Evolutionary conservation across 2,113 vertebrate genomes (phyloP).

Genomic region (Cyprinodon tularosa): DNA sequence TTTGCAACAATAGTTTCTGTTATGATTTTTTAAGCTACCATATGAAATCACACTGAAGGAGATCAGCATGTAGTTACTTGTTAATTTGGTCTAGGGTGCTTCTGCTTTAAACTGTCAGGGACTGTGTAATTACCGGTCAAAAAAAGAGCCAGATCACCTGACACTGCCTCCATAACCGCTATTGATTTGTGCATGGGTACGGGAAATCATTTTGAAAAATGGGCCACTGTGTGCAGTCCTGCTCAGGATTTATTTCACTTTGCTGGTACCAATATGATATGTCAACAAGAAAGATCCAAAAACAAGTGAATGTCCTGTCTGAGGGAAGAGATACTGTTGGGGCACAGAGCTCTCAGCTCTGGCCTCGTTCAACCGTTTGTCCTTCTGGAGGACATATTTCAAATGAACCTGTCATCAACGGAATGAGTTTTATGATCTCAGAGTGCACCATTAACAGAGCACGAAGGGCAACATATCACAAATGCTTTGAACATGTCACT

Average conservation of each 20-base stretch:
- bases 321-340: slow-evolving; percentile 14
- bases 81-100: neutral
- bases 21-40: neutral
- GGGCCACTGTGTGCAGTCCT: slow-evolving; percentile 31
- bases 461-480: slow-evolving; percentile 56
- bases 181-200: slow-evolving; percentile 38
- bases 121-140: slow-evolving; percentile 1
- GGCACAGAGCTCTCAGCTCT: slow-evolving; percentile 21
- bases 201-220: slow-evolving; percentile 36
- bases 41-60: neutral
- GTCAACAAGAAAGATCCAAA: slow-evolving; percentile 24
- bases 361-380: slow-evolving; percentile 45
- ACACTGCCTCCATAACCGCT: slow-evolving; percentile 28
- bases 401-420: slow-evolving; percentile 71
- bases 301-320: slow-evolving; percentile 17
- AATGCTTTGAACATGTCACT: slow-evolving; percentile 44
- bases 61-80: neutral
- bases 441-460: slow-evolving; percentile 66
- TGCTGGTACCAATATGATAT: slow-evolving; percentile 30
- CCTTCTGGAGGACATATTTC: slow-evolving; percentile 67
- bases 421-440: slow-evolving; percentile 67
- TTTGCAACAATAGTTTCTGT: neutral
- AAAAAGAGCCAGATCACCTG: slow-evolving; percentile 25
- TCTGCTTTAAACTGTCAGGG: neutral
- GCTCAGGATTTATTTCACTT: slow-evolving; percentile 12